Base-by-base conservation (phyloP, 2,888 invertebrate genomes). In the Lepidochitona cinerea region DNA sequence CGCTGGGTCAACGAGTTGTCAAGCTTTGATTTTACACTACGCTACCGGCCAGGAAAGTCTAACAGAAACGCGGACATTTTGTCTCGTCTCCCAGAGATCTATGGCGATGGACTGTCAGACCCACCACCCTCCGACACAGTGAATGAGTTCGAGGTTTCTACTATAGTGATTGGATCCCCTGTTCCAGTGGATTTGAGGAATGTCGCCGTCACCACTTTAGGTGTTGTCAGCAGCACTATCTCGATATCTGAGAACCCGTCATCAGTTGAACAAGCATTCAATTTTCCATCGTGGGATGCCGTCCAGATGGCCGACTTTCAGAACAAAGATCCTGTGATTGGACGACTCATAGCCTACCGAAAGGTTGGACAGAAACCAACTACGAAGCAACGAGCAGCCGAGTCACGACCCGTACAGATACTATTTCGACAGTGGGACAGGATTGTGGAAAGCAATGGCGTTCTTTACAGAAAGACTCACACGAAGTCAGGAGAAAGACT, bases 1-100 rank as follows among this genome's bases (percentile, higher is more conserved):
- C n/a, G 78, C 3, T 78, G 75, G 78, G 68, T 68, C 6, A 70
- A 74, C 2, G 66, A 76, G 12, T 41, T 78, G 5, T 72, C 74
- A 3, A 53, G 41, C 33, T 78, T 70, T 59, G 35, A 75, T 41
- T 75, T 74, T 54, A 53, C 12, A 7, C 65, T 75, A 12, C 23
- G 54, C 35, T 75, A 75, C 37, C 32, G 64, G 12, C 68, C 74
- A 37, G 75, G 74, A 0, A 71, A 69, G 36, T 37, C 41, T 14
- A 78, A 78, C 41, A 37, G n/a, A 32, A 53, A 49, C 4, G 75
- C 74, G 1, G 78, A 78, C 26, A 70, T 72, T 37, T 66, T 78
- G 53, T 74, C 75, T 12, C 37, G 75, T 32, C 37, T 67, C 23
- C 68, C 75, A 14, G 53, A 29, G 49, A n/a, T n/a, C n/a, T n/a